These are phyloP conservation scores for Lasaia peninsularis DNA, from an alignment of 1,140 invertebrate genomes.

Conservation along the genomic window DNA sequence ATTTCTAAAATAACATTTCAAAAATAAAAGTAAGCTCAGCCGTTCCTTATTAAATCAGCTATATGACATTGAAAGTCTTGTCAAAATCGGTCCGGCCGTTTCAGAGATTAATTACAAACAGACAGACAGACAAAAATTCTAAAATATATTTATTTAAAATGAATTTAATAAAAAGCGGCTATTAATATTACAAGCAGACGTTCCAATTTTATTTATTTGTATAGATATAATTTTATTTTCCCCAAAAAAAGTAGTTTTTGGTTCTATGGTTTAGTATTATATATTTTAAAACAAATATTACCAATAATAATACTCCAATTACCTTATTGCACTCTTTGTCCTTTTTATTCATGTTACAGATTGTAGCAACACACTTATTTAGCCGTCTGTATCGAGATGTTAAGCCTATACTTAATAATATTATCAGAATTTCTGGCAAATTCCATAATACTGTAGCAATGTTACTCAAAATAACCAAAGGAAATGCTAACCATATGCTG, in stretches of 20 bases:
- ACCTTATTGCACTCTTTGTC: constrained; percentile 18
- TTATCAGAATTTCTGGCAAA: constrained; percentile 82
- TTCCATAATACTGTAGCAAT: constrained; percentile 83
- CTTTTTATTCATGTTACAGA: constrained; percentile 32
- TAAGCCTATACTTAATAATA: constrained; percentile 80
- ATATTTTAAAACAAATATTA: background rate
- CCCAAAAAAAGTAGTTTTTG: too few species aligned
- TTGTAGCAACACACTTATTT: constrained; percentile 62
- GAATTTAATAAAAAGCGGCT: too few species aligned
- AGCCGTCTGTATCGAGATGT: constrained; percentile 80
- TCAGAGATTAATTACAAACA: too few species aligned
- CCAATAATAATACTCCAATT: constrained; percentile 6
- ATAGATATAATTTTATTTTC: background rate
- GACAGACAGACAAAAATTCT: too few species aligned
- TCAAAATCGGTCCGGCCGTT: too few species aligned
- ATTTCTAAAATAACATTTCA: too few species aligned
- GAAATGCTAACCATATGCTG: constrained; percentile 32
- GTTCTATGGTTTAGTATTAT: too few species aligned
- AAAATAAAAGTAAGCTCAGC: too few species aligned
- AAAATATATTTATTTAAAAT: too few species aligned
- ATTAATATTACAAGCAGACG: too few species aligned
- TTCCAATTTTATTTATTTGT: background rate
- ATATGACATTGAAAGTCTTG: too few species aligned
- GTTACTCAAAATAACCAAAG: constrained; percentile 72
- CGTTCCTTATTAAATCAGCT: too few species aligned